Base-by-base conservation (phyloP, 2,113 vertebrate species). In the Phylloscopus trochilus region DNA sequence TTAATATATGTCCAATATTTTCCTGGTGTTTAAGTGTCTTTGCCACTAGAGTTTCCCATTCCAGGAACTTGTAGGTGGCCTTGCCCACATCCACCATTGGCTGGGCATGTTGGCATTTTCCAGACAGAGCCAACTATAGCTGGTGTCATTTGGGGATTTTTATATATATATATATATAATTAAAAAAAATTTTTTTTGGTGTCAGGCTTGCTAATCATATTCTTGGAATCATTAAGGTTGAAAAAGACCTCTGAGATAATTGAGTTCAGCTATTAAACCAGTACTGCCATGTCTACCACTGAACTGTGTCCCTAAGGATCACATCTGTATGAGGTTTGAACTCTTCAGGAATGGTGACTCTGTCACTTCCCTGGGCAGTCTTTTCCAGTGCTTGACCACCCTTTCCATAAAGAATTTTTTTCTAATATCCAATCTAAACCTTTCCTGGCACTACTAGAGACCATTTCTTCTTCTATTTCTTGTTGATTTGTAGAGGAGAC, bases 11-110 rank as follows among this genome's bases (percentile, higher is more conserved):
- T 12, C 49, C 28, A 28, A 5, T 2, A 2, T 70, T 58, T 87
- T 87, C 39, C 13, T 68, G 24, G 37, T 0, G 0, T 6, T 63
- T 27, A 46, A 59, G 39, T 66, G 35, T 83, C 20, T 47, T 62
- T 13, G 10, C n/a, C 0, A 1, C 59, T 41, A 1, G 13, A 74
- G 27, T 37, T 83, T 24, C 10, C 28, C 7, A 0, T 66, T 87
- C 22, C 33, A 26, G 59, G 51, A 83, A 24, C 13, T 4, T 1
- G 20, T 28, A 24, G 35, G 28, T 80, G 53, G 19, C 6, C 12
- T 37, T 59, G 60, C 72, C 41, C 19, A 4, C 1, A 1, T 35
- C 77, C 5, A 9, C 14, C 16, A 9, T 47, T 44, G 19, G 12
- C 19, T 55, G 67, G 10, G 28, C 39, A 35, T 2, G 8, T 33